Conservation (phyloP, 2,888 invertebrate species). For the Siphlonurus alternatus region DNA sequence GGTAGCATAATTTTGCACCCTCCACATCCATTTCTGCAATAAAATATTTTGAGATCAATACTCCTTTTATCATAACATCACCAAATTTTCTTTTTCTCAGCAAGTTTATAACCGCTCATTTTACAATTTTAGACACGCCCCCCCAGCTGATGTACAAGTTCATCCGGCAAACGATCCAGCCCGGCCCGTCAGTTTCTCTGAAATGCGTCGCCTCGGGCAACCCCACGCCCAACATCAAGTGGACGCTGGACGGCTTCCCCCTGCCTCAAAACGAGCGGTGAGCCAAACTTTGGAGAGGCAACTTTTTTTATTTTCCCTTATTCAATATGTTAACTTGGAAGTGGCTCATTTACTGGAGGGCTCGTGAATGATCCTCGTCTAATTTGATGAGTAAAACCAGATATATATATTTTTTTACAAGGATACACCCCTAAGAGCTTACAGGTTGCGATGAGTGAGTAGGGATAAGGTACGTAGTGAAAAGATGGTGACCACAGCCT, state of each 20-base stretch:
- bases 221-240: slow-evolving; percentile 28
- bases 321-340: neutral
- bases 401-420: too few species aligned
- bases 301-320: neutral
- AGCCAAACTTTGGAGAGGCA: slow-evolving; percentile 4
- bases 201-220: slow-evolving; percentile 29
- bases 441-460: too few species aligned
- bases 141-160: slow-evolving; percentile 23
- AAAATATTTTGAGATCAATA: too few species aligned
- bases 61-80: neutral
- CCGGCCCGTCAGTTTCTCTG: slow-evolving; percentile 26
- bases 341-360: neutral
- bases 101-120: too few species aligned
- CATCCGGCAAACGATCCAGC: slow-evolving; percentile 26
- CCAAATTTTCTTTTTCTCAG: too few species aligned
- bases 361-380: too few species aligned
- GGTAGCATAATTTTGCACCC: too few species aligned
- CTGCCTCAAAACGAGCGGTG: slow-evolving; percentile 20
- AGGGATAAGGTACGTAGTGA: too few species aligned
- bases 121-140: slow-evolving; percentile 18
- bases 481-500: too few species aligned
- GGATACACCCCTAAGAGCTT: too few species aligned
- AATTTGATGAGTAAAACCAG: too few species aligned
- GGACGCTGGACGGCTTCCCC: slow-evolving; percentile 24
- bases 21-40: too few species aligned